Base-by-base conservation (phyloP, 2,113 vertebrate genomes). In the Pavo muticus region DNA sequence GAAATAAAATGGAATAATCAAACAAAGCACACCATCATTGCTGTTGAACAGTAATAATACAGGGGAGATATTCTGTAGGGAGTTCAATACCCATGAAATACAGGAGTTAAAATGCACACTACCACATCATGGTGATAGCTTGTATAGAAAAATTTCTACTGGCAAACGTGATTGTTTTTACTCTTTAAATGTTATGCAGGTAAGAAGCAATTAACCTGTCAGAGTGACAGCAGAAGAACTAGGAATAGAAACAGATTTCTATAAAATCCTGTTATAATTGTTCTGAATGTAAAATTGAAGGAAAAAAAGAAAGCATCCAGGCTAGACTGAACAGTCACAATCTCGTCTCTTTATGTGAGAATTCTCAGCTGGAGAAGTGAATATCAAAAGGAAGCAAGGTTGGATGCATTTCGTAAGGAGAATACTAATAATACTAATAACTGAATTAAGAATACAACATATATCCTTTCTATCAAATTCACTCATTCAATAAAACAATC, bases 1-100 rank as follows among this genome's bases (percentile, higher is more conserved):
- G 16, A 87, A 90, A 84, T 68, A 86, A 95, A 89, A 89, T 65
- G 91, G 94, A 91, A 82, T 87, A 80, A 71, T 88, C 73, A 93
- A 77, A 95, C 27, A 88, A 73, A 88, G 44, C 54, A 61, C 90
- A 95, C 48, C 64, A 71, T 70, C 47, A 94, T 35, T 0, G 1
- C 2, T 5, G 64, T 56, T 84, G 68, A 94, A 54, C 10, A 96
- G 68, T 56, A 60, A 35, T 54, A 88, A 82, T 39, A 92, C 30
- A 92, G 76, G 45, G 89, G 80, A 69, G 0, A 12, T 68, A 85
- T 97, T 92, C 88, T 93, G 78, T 61, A 85, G 68, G 44, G 21
- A 94, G 84, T 60, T 84, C 60, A 87, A 35, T 44, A 85, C 86
- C 71, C 19, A 79, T 69, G 60, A 88, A 97, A 94, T 35, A 87